A percentile compares a stretch with the other conserved stretches of the same genome.
These are phyloP conservation scores for Fregetta grallaria DNA, from an alignment of 2,113 vertebrate genomes.

Conservation along the genomic window DNA sequence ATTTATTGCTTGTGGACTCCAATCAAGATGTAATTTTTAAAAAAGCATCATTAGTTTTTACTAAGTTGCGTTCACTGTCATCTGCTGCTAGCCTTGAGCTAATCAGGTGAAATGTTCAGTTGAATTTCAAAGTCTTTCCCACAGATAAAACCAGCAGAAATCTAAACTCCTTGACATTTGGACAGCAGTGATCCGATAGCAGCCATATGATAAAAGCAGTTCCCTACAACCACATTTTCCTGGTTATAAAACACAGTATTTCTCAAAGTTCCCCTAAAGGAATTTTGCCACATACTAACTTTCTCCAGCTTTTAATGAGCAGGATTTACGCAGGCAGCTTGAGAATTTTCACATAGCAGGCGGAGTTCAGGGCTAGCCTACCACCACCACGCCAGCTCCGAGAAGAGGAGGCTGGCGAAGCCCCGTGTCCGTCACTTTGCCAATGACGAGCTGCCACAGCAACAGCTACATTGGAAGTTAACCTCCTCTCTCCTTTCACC, in stretches of 20 bases:
- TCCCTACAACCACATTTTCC: not conserved
- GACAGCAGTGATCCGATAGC: not conserved
- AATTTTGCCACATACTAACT: not conserved
- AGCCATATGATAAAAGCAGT: not conserved
- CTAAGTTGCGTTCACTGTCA: not conserved
- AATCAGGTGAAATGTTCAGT: not conserved
- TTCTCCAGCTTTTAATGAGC: not conserved
- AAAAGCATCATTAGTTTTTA: not conserved
- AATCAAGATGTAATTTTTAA: not conserved
- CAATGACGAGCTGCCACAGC: not conserved
- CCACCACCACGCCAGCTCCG: accelerated
- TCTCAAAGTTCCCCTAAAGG: not conserved
- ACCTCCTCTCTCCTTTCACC: not conserved
- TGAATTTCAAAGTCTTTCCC: not conserved
- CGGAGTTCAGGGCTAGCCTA: not conserved
- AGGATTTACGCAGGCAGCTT: not conserved
- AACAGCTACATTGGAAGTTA: not conserved
- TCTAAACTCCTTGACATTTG: not conserved
- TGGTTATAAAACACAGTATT: not conserved
- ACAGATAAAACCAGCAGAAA: not conserved
- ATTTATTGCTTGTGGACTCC: not conserved
- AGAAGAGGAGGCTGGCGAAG: not conserved
- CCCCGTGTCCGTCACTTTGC: not conserved
- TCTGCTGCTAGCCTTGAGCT: not conserved
- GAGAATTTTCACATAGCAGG: not conserved